Evolutionary conservation across 2,797 vertebrate genomes (phyloP).

Genomic region (Eutrigla gurnardus): DNA sequence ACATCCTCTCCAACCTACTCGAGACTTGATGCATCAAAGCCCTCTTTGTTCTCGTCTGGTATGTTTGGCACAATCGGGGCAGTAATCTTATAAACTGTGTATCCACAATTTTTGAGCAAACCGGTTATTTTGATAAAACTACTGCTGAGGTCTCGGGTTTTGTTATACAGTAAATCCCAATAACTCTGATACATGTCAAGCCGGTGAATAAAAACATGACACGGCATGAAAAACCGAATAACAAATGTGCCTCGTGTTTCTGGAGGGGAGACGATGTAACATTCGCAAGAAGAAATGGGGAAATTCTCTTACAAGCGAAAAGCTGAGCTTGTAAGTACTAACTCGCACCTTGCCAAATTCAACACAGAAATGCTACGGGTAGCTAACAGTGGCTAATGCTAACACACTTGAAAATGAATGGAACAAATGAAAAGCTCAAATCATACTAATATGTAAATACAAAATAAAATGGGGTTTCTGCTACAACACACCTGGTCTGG

Average conservation of each 20-base stretch:
- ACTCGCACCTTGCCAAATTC: not conserved
- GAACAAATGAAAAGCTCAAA: too few relatives aligned
- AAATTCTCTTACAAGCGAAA: not conserved
- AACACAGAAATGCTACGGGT: not conserved
- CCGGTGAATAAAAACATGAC: slow-evolving; percentile 7
- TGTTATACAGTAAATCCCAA: slow-evolving; percentile 15
- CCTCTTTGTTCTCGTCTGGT: slow-evolving; percentile 49
- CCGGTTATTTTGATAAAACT: slow-evolving; percentile 56
- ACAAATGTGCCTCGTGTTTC: not conserved
- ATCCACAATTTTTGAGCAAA: slow-evolving; percentile 50
- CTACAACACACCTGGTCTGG: not conserved
- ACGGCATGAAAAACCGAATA: not conserved
- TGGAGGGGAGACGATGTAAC: not conserved
- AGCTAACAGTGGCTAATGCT: not conserved
- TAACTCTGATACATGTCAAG: slow-evolving; percentile 12
- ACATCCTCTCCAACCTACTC: slow-evolving; percentile 21
- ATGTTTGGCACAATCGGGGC: slow-evolving; percentile 26
- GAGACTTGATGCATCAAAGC: slow-evolving; percentile 32
- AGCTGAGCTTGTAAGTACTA: not conserved
- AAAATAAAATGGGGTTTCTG: too few relatives aligned
- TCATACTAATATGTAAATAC: too few relatives aligned
- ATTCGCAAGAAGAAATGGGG: not conserved
- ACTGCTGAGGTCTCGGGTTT: slow-evolving; percentile 42
- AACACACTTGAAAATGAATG: not conserved
- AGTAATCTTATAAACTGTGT: slow-evolving; percentile 56